A percentile compares a stretch with the other conserved stretches of the same genome.
Conservation (phyloP, 2,113 vertebrate species). For the Hippocampus zosterae region DNA sequence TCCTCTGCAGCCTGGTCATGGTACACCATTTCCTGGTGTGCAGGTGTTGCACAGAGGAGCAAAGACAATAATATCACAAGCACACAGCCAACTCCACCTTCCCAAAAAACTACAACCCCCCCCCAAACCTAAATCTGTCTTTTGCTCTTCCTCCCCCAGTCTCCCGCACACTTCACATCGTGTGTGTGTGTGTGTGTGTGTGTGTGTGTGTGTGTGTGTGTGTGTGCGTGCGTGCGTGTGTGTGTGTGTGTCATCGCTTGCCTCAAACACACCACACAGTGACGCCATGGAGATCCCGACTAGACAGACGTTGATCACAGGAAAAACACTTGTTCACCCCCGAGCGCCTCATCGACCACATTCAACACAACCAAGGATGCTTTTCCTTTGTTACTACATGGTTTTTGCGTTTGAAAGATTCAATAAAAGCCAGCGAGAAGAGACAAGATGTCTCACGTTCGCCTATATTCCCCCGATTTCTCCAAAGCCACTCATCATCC, state of each 20-base stretch:
- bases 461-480: conserved; percentile 32
- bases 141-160: neutral
- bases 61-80: conserved; percentile 65
- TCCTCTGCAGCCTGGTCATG: conserved; percentile 44
- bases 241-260: conserved; percentile 53
- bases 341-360: conserved; percentile 24
- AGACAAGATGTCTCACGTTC: conserved; percentile 42
- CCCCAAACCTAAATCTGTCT: conserved; percentile 8
- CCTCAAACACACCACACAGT: conserved; percentile 46
- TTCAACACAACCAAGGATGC: conserved; percentile 56
- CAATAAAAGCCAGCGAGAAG: conserved; percentile 37
- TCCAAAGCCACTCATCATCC: conserved; percentile 1
- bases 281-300: conserved; percentile 52
- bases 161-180: conserved; percentile 37
- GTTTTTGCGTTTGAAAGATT: conserved; percentile 66
- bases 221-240: conserved; percentile 4
- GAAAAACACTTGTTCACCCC: conserved; percentile 39
- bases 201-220: conserved; percentile 18
- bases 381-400: conserved; percentile 57
- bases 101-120: conserved; percentile 6
- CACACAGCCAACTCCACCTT: conserved; percentile 68
- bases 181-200: conserved; percentile 36
- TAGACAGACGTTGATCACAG: conserved; percentile 54
- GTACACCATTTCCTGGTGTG: conserved; percentile 61
- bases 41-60: conserved; percentile 66